A percentile compares a stretch with the other conserved stretches of the same genome.
Conservation (phyloP, 2,113 vertebrate genomes). For the Clarias batrachus region DNA sequence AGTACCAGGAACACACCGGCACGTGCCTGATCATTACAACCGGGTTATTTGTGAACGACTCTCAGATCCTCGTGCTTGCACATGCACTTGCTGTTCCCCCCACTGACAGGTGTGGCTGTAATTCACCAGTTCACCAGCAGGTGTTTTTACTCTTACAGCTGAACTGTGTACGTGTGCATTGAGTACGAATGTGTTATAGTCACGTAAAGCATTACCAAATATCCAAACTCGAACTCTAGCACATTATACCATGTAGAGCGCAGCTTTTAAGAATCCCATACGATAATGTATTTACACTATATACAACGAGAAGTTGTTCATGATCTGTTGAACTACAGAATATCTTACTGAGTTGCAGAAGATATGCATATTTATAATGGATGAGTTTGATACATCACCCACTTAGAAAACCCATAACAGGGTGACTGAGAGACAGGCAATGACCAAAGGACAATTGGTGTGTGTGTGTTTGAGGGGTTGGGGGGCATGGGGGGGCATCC, state of each 20-base stretch:
- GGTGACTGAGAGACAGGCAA: conserved; percentile 61
- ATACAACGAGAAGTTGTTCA: conserved; percentile 42
- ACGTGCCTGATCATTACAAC: too few relatives aligned
- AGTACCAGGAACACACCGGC: too few relatives aligned
- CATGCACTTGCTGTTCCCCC: too few relatives aligned
- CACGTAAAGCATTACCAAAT: background rate
- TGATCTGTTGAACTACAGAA: conserved; percentile 46
- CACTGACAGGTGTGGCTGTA: too few relatives aligned
- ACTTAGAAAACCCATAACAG: conserved; percentile 73
- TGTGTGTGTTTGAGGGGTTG: background rate
- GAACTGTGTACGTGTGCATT: background rate
- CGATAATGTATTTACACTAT: background rate
- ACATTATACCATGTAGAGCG: background rate
- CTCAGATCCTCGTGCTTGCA: too few relatives aligned
- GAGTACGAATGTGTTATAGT: background rate
- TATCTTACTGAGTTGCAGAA: conserved; percentile 51
- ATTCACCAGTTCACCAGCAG: too few relatives aligned
- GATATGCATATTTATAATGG: conserved; percentile 62
- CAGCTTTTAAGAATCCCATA: background rate
- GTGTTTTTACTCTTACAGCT: too few relatives aligned
- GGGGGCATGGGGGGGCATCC: conserved; percentile 44
- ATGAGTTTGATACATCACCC: conserved; percentile 70
- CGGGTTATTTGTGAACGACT: too few relatives aligned
- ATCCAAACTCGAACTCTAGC: background rate
- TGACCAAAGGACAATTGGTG: conserved; percentile 67